These are phyloP conservation scores for Streptopelia turtur DNA, from an alignment of 2,797 vertebrate species.

Conservation along the genomic window DNA sequence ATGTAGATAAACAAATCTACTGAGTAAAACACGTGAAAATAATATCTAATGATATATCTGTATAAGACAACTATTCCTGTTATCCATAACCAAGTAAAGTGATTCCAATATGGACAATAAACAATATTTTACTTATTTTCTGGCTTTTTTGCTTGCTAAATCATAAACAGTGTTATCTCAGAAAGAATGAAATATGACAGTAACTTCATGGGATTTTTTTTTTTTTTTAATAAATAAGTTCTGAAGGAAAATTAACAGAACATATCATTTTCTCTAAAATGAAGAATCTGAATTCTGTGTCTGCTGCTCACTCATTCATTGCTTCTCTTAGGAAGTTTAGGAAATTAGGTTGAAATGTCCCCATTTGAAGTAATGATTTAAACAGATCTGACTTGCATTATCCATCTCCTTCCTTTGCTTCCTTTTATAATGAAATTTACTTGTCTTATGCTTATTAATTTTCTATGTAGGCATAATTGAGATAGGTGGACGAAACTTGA, in stretches of 20 bases:
- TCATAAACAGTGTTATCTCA: not conserved
- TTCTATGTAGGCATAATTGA: constrained; percentile 10
- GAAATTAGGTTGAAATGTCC: not conserved
- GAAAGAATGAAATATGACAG: not conserved
- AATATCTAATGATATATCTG: not conserved
- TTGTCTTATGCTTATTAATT: constrained; percentile 22
- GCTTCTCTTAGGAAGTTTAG: not conserved
- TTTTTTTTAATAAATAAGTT: not conserved
- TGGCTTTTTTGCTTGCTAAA: not conserved
- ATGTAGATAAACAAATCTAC: not conserved
- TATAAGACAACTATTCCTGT: not conserved
- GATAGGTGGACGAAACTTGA: constrained; percentile 3
- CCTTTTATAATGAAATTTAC: constrained; percentile 38
- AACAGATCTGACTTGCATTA: not conserved
- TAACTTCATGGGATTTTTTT: no score
- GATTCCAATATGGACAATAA: not conserved
- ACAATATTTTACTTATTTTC: not conserved
- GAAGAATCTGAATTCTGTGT: not conserved
- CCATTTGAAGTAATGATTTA: not conserved
- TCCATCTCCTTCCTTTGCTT: constrained; percentile 8
- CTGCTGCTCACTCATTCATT: not conserved
- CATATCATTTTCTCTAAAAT: not conserved
- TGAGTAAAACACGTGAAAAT: not conserved
- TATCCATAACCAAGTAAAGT: not conserved
- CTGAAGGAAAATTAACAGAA: not conserved